Evolutionary conservation across 1,140 invertebrate genomes (phyloP).

Genomic region (Musca vetustissima): DNA sequence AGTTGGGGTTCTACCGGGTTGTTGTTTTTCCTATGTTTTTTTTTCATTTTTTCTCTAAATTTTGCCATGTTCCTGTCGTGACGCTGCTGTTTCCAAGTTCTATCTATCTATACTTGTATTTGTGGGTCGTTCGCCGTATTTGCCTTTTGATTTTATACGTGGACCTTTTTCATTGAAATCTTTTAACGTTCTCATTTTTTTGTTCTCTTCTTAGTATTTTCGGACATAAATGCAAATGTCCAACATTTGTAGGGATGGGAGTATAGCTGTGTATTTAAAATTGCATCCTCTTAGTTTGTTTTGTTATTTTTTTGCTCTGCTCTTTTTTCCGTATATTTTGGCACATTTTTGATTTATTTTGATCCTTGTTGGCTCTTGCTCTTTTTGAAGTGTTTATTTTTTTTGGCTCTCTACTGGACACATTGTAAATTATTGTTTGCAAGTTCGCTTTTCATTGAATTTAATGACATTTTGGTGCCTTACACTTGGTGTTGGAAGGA

Average conservation of each 20-base stretch:
- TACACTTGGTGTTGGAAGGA: too few species aligned
- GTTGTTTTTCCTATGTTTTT: background rate
- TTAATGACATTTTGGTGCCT: too few species aligned
- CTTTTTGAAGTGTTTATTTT: background rate
- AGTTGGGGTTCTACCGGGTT: constrained; percentile 1
- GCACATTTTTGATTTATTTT: constrained; percentile 20
- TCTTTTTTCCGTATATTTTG: constrained; percentile 14
- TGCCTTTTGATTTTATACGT: constrained; percentile 16
- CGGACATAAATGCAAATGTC: too few species aligned
- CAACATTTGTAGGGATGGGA: too few species aligned
- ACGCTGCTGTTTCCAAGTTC: too few species aligned
- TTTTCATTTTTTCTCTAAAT: background rate
- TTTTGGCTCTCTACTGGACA: background rate
- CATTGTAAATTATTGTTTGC: background rate
- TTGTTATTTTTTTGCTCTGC: too few species aligned
- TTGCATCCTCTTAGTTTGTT: too few species aligned
- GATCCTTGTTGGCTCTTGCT: constrained; percentile 5
- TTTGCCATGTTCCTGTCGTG: too few species aligned
- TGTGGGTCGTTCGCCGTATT: constrained; percentile 16
- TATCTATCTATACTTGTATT: background rate
- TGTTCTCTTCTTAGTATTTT: too few species aligned
- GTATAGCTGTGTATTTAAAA: too few species aligned
- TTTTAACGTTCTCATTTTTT: too few species aligned
- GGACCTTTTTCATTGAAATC: background rate
- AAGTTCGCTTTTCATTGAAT: background rate